Evolutionary conservation across 2,113 vertebrate species (phyloP).

Genomic region (Tor tambroides): DNA sequence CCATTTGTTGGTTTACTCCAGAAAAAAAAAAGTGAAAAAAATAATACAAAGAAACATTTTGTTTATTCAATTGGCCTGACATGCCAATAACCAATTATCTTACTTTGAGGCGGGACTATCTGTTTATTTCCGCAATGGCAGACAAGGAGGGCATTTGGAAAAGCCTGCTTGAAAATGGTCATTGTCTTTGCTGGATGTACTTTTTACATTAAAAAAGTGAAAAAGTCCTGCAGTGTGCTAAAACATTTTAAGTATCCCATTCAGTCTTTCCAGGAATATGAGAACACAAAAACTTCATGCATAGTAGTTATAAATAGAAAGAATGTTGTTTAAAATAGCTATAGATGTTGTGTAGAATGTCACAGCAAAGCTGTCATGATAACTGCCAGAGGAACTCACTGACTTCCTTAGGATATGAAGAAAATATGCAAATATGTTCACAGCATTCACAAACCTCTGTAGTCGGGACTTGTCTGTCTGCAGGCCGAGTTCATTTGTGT

Average conservation of each 20-base stretch:
- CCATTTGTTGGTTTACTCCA: too few relatives aligned
- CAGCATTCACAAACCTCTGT: neutral
- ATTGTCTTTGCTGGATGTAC: neutral
- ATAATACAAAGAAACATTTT: neutral
- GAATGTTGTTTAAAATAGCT: conserved; percentile 1
- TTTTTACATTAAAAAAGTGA: neutral
- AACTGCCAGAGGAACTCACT: neutral
- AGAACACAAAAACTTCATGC: neutral
- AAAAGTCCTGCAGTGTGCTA: neutral
- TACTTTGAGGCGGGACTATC: neutral
- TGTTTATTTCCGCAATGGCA: neutral
- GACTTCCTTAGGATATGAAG: neutral
- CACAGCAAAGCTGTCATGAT: neutral
- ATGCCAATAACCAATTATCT: neutral
- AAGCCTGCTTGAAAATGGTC: neutral
- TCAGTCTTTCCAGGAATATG: neutral
- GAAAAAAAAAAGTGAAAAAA: too few relatives aligned
- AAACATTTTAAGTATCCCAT: neutral
- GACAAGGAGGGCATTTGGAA: neutral
- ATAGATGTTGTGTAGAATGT: neutral
- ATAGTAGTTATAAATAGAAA: neutral
- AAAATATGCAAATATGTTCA: neutral
- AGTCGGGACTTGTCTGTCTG: neutral
- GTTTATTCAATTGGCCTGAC: neutral
- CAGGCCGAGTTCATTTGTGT: neutral